phyloP scores from a whole-genome alignment of 1,140 invertebrate genomes.

The Reticulitermes speratus region DNA sequence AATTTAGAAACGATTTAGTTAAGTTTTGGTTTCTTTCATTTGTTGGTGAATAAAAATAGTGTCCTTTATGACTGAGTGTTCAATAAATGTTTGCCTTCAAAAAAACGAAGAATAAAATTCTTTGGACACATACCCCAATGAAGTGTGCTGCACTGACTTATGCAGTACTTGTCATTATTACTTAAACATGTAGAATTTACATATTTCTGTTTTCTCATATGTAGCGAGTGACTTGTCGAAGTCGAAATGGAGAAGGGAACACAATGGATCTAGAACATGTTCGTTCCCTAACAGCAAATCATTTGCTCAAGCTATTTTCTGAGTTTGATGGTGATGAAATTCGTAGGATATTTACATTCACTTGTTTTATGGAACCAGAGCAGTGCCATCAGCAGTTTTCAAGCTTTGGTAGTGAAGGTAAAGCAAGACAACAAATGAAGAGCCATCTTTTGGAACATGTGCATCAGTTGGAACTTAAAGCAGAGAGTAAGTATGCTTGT shows the following conservation, averaged over 20 bases:
- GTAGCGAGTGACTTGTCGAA: background rate
- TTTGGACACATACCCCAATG: no score
- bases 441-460: constrained; percentile 54
- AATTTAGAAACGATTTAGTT: no score
- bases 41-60: no score
- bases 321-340: constrained; percentile 58
- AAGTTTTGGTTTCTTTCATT: no score
- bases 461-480: constrained; percentile 44
- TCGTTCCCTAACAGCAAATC: constrained; percentile 50
- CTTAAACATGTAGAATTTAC: background rate
- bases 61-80: no score
- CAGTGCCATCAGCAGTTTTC: constrained; percentile 53
- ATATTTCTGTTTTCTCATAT: background rate
- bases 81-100: no score
- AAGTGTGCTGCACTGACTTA: no score
- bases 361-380: constrained; percentile 51
- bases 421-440: constrained; percentile 55
- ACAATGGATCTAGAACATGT: background rate
- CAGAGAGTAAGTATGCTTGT: constrained; percentile 40
- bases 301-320: constrained; percentile 58
- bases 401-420: constrained; percentile 60
- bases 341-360: constrained; percentile 56
- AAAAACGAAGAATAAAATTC: no score
- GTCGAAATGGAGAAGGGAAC: constrained; percentile 1
- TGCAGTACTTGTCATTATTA: no score